Percentiles rank a stretch among this genome's conserved stretches.
Evolutionary conservation across 2,797 vertebrate species (phyloP).

Genomic region (Diplodus puntazzo): DNA sequence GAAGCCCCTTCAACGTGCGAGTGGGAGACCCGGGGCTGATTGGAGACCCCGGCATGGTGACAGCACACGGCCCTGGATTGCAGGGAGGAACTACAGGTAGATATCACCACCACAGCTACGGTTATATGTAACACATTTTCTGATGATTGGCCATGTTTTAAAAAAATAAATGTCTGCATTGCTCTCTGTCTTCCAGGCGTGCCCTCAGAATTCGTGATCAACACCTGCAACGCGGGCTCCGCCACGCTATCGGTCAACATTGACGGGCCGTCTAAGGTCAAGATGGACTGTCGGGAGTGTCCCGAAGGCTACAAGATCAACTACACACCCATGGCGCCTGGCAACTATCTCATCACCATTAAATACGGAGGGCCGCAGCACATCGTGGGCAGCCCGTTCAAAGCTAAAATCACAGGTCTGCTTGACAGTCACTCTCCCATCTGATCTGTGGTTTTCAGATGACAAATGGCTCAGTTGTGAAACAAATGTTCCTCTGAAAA

Average conservation of each 20-base stretch:
- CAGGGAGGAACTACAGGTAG: slow-evolving; percentile 94
- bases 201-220: slow-evolving; percentile 92
- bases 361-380: slow-evolving; percentile 97
- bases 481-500: slow-evolving; percentile 56
- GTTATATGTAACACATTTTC: background rate
- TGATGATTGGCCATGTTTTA: background rate
- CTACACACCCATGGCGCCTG: slow-evolving; percentile 97
- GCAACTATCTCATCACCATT: slow-evolving; percentile 98
- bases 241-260: slow-evolving; percentile 94
- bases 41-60: slow-evolving; percentile 94
- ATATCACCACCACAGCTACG: background rate
- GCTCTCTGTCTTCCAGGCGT: slow-evolving; percentile 80
- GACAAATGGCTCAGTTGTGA: slow-evolving; percentile 61
- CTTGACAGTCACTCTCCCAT: slow-evolving; percentile 55
- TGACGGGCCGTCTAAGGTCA: slow-evolving; percentile 96
- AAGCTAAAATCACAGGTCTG: slow-evolving; percentile 96
- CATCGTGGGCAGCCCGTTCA: slow-evolving; percentile 97
- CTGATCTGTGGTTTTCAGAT: slow-evolving; percentile 63
- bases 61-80: slow-evolving; percentile 92
- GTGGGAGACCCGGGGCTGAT: slow-evolving; percentile 93
- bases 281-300: slow-evolving; percentile 96
- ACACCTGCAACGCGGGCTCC: slow-evolving; percentile 92
- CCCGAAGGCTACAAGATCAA: slow-evolving; percentile 94
- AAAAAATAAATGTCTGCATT: background rate
- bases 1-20: slow-evolving; percentile 96